Conservation (phyloP, 2,113 vertebrate genomes). For the Panthera tigris region DNA sequence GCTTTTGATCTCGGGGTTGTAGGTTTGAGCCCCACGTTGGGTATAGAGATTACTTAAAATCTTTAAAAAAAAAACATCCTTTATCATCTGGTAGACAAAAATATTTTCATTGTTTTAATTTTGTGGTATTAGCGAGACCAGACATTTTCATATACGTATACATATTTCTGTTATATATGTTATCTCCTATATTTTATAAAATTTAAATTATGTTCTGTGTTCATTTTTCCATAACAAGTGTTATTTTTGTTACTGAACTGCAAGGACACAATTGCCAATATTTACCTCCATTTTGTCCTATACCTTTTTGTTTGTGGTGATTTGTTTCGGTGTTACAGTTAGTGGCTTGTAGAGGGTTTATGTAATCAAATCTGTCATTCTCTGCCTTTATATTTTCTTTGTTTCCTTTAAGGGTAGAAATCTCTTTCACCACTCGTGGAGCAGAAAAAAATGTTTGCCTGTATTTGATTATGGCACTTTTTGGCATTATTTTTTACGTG, state of each 20-base stretch:
- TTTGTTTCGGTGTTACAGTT: slow-evolving; percentile 30
- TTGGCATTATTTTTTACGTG: neutral
- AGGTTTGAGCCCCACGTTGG: neutral
- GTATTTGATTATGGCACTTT: slow-evolving; percentile 10
- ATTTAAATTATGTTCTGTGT: neutral
- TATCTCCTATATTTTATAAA: neutral
- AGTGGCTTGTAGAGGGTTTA: neutral
- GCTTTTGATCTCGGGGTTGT: neutral
- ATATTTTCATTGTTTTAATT: slow-evolving; percentile 26
- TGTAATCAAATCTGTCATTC: neutral
- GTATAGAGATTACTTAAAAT: neutral
- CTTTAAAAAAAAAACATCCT: neutral
- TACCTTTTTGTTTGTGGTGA: neutral
- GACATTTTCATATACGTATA: neutral
- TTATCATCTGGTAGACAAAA: neutral
- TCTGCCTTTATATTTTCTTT: slow-evolving; percentile 8
- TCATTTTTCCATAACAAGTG: neutral
- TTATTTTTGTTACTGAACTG: neutral
- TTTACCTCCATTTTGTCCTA: neutral
- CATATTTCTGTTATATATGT: neutral
- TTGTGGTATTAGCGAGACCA: neutral
- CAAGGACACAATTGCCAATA: neutral
- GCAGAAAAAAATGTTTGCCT: slow-evolving; percentile 21
- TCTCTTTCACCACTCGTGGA: neutral
- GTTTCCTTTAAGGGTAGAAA: slow-evolving; percentile 35